Evolutionary conservation across 2,888 invertebrate species (phyloP), one percentile per base, ranked within the genome.

Genomic region (Mamestra brassicae): DNA sequence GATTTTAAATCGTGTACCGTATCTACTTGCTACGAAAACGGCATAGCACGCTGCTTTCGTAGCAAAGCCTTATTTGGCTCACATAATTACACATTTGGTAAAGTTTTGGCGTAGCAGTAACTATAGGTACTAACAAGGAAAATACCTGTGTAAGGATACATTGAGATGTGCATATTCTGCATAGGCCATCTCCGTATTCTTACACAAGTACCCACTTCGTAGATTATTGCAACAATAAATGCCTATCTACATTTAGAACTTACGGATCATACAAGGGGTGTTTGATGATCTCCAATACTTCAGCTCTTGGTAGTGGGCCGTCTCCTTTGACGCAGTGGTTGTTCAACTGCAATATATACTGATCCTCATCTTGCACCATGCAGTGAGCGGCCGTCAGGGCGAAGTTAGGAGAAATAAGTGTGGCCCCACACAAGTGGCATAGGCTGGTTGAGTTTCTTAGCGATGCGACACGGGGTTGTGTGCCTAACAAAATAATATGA

Each of bases 361-460:
- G 82, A 0, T 85, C 55, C 10, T 89, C 80, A 15, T 71, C 71
- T 15, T 86, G 68, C n/a, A 83, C 63, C 2, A 94, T 91, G 82
- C 96, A 97, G 80, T 97, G 96, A 0, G 96, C 96, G 1, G 96
- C 95, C 7, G 96, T 96, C 57, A 96, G 45, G 0, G 95, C 95
- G 50, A 86, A 89, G 3, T 89, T 69, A 8, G 88, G 80, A 3
- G 94, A 90, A 7, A 97, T 77, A 2, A 96, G 71, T 2, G 92
- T 92, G 3, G 94, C 93, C 0, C 96, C 96, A 76, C 96, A 97
- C 5, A 95, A 77, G 76, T 96, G 96, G 10, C 10, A 34, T 3
- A 58, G 38, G 36, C 26, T 74, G 15, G 63, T 78, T 3, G 91
- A 84, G 80, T 94, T 93, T 36, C 92, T 90, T 66, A 97, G 87